phyloP scores from a whole-genome alignment of 1,140 invertebrate species.

The Frieseomelitta varia region DNA sequence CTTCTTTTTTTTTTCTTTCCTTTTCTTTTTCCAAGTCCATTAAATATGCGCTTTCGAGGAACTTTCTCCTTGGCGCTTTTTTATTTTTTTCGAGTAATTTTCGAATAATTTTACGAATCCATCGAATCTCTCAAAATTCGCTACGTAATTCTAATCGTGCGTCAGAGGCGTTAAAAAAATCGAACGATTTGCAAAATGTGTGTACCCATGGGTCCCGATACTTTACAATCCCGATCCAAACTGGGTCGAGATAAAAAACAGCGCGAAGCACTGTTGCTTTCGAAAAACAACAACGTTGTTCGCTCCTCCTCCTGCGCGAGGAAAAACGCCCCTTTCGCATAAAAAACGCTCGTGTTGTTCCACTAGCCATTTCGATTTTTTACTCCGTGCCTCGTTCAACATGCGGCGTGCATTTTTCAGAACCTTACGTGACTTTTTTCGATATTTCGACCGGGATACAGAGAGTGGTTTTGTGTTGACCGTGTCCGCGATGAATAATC shows the following conservation, averaged over 20 bases:
- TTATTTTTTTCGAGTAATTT: background rate
- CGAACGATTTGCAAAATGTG: too few relatives aligned
- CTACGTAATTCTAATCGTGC: background rate
- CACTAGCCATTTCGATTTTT: background rate
- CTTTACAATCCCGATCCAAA: background rate
- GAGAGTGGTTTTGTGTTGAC: background rate
- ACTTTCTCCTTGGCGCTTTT: background rate
- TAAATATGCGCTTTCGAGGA: background rate
- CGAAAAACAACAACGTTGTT: background rate
- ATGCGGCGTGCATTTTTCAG: background rate
- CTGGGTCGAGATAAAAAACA: background rate
- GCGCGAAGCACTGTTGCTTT: background rate
- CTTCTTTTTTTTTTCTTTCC: too few relatives aligned
- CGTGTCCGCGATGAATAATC: conserved; percentile 8
- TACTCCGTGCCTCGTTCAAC: background rate
- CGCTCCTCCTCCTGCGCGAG: too few relatives aligned
- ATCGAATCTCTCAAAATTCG: too few relatives aligned
- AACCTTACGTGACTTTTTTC: background rate
- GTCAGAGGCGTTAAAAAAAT: too few relatives aligned
- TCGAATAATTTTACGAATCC: too few relatives aligned
- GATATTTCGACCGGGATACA: background rate
- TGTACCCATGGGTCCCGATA: too few relatives aligned
- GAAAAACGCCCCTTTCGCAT: background rate
- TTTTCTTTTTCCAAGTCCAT: background rate
- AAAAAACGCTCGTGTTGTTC: background rate